Percentiles rank a stretch among this genome's conserved stretches.
Conservation (phyloP, 2,888 invertebrate genomes). For the Byasa hedistus region DNA sequence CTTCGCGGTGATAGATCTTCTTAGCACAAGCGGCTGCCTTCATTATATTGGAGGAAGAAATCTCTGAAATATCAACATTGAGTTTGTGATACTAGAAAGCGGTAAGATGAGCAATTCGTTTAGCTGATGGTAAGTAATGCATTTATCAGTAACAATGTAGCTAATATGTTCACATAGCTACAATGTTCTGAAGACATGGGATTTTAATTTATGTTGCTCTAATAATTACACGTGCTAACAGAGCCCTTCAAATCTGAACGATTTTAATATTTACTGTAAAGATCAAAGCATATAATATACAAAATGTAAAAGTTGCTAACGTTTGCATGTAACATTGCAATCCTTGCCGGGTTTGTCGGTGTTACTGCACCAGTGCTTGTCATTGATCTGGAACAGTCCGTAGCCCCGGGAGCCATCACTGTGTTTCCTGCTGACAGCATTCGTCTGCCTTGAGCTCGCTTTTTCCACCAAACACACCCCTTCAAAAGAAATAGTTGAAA, state of each 20-base stretch:
- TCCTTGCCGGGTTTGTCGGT: conserved; percentile 57
- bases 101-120: too few species aligned
- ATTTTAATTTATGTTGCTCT: too few species aligned
- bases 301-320: conserved; percentile 41
- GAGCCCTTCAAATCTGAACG: too few species aligned
- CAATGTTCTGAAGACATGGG: too few species aligned
- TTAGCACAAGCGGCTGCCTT: conserved; percentile 48
- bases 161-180: too few species aligned
- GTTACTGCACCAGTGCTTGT: conserved; percentile 67
- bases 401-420: conserved; percentile 71
- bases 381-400: conserved; percentile 75
- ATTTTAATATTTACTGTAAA: too few species aligned
- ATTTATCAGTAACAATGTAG: too few species aligned
- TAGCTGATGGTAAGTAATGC: too few species aligned
- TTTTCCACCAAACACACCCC: conserved; percentile 72
- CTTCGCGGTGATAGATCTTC: conserved; percentile 52
- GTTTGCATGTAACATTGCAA: conserved; percentile 58
- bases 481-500: conserved; percentile 32
- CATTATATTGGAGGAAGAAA: not conserved
- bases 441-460: conserved; percentile 66
- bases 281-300: too few species aligned
- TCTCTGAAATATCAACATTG: not conserved
- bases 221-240: too few species aligned
- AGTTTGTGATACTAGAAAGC: too few species aligned
- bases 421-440: conserved; percentile 60